Evolutionary conservation across 2,888 invertebrate species (phyloP), one percentile per base, ranked within the genome.

Genomic region (Kryphioiulus occultus): DNA sequence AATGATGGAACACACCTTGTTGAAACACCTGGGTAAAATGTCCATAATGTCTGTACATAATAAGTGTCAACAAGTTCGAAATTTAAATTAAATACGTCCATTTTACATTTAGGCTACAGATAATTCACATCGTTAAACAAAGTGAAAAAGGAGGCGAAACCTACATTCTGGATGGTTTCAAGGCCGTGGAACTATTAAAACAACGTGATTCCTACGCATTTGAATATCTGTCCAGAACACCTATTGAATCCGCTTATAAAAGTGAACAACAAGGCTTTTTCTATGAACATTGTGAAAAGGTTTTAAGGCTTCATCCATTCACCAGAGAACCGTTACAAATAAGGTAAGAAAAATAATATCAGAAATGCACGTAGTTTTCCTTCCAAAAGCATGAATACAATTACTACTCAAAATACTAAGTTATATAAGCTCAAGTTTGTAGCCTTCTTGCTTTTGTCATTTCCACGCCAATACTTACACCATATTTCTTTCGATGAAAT

Each of bases 1-100:
- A 96, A 94, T 3, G 96, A 96, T 91, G 95, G 94, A 87, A 96
- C 96, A 0, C 96, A 96, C 90, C 95, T 95, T 89, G 94, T 94
- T 87, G 95, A 95, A 91, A 94, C 96, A 0, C 94, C 95, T 85
- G 96, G 96, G 94, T 94, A 92, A 89, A 88, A 30, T 90, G 35
- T 86, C 39, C 4, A 42, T 1, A 53, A 42, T n/a, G 0, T 15
- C 10, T n/a, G 12, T 30, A 17, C 53, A n/a, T 53, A 85, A 32
- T 85, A 22, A 47, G 10, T n/a, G 86, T 0, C 87, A 26, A 39
- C 9, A 32, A 42, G 1, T 85, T 1, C 7, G 9, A 35, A 2
- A 19, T 35, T n/a, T 44, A n/a, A 32, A 26, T 84, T 42, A 26
- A 83, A 17, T 30, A 83, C 84, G 17, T 78, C 86, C 78, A 35